Percentiles rank a stretch among this genome's conserved stretches.
Conservation (phyloP, 2,113 vertebrate genomes). For the Odontophorus gujanensis region DNA sequence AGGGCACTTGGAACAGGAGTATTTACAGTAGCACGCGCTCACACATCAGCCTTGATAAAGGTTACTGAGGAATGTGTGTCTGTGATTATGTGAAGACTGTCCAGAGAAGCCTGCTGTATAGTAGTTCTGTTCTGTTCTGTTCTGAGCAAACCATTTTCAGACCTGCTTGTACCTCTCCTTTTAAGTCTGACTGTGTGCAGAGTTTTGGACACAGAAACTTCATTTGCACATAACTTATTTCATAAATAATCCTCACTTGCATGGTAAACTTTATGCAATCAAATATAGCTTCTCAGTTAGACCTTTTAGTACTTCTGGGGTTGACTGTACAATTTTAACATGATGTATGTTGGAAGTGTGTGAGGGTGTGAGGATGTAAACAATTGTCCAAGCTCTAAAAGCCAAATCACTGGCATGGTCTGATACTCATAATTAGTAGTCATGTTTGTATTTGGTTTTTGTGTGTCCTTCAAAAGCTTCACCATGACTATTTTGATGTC, state of each 20-base stretch:
- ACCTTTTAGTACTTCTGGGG: neutral
- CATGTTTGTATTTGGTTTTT: neutral
- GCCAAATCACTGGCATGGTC: neutral
- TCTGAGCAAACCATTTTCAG: neutral
- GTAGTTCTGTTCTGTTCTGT: neutral
- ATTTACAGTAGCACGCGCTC: neutral
- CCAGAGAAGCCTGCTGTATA: neutral
- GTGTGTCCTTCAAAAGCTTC: neutral
- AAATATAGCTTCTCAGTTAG: neutral
- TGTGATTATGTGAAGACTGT: neutral
- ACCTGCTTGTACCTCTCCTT: neutral
- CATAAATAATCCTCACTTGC: neutral
- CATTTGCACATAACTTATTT: neutral
- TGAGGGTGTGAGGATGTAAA: neutral
- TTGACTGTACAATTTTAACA: neutral
- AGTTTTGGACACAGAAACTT: neutral
- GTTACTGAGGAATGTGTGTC: neutral
- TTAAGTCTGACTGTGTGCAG: neutral
- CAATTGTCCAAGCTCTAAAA: neutral
- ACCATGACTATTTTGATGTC: neutral
- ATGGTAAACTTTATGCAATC: neutral
- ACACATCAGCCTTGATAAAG: neutral
- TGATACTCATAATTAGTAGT: neutral
- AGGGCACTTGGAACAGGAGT: neutral
- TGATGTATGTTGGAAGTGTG: neutral